Evolutionary conservation across 2,797 vertebrate species (phyloP), one percentile per base, ranked within the genome.

Genomic region (Mallotus villosus): DNA sequence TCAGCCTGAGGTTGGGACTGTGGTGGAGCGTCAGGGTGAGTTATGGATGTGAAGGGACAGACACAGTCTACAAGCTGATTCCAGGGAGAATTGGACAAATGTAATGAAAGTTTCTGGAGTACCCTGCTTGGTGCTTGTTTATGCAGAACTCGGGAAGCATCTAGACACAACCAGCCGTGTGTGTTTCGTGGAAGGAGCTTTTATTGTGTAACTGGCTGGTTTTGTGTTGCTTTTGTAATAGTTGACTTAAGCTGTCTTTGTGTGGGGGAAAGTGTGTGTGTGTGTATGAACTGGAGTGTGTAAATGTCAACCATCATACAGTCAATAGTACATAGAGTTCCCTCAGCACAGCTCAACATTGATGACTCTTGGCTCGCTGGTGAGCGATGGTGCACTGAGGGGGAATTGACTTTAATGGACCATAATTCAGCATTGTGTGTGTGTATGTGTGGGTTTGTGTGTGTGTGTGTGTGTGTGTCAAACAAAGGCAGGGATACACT

Each of bases 21-120:
- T 86, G 5, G 85, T 79, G 80, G 70, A 61, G 68, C 34, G 79
- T 75, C 66, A 85, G 78, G 74, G 82, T 78, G 73, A 79, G 78
- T 82, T 76, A 82, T 60, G 70, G 12, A 41, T 70, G 70, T 19
- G 17, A 19, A 70, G 34, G 34, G 67, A 64, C 19, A 27, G 61
- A 63, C 6, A 51, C n/a, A 63, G 14, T 12, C 16, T 51, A 69
- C 41, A 64, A 64, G 62, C 58, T 65, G 27, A 51, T 51, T 12
- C 37, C 46, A 32, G 65, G 25, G 74, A 64, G 74, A 72, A 60
- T 74, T 74, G 5, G 5, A 34, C 32, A 5, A 58, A 51, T 12
- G 46, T 17, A 51, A 51, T 51, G 32, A 34, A 34, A 34, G 32
- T 34, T 34, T 34, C 32, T 6, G 6, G 32, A 34, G 32, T 34